Evolutionary conservation across 2,113 vertebrate genomes (phyloP).

Genomic region (Peromyscus leucopus): DNA sequence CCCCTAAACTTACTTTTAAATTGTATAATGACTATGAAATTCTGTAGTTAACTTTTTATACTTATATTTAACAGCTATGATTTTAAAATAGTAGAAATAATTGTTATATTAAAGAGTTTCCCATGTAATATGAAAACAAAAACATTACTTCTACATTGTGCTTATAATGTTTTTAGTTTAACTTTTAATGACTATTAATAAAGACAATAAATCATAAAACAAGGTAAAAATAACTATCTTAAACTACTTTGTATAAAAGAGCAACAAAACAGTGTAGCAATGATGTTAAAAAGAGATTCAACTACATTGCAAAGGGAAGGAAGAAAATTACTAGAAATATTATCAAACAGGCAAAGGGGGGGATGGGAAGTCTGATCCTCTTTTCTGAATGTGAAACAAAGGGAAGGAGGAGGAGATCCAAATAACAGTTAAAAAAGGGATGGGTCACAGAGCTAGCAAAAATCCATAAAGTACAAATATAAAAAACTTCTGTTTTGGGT

Average conservation of each 20-base stretch:
- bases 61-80: constrained; percentile 34
- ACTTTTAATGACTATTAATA: constrained; percentile 55
- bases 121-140: background rate
- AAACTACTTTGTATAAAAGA: constrained; percentile 52
- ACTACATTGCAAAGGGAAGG: background rate
- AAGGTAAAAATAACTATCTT: constrained; percentile 47
- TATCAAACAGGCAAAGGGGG: constrained; percentile 34
- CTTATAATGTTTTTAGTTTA: constrained; percentile 50
- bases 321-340: constrained; percentile 21
- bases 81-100: constrained; percentile 25
- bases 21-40: constrained; percentile 20
- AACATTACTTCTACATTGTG: background rate
- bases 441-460: constrained; percentile 54
- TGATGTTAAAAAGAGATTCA: constrained; percentile 44
- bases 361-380: background rate
- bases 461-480: constrained; percentile 51
- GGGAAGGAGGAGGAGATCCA: constrained; percentile 29
- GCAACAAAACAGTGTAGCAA: constrained; percentile 9
- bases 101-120: background rate
- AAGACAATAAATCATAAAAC: constrained; percentile 58
- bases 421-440: background rate
- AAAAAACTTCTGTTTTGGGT: constrained; percentile 29
- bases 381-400: constrained; percentile 54
- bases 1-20: constrained; percentile 51
- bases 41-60: constrained; percentile 59